Evolutionary conservation across 2,888 invertebrate genomes (phyloP), one percentile per base, ranked within the genome.

Genomic region (Euzophera pinguis): DNA sequence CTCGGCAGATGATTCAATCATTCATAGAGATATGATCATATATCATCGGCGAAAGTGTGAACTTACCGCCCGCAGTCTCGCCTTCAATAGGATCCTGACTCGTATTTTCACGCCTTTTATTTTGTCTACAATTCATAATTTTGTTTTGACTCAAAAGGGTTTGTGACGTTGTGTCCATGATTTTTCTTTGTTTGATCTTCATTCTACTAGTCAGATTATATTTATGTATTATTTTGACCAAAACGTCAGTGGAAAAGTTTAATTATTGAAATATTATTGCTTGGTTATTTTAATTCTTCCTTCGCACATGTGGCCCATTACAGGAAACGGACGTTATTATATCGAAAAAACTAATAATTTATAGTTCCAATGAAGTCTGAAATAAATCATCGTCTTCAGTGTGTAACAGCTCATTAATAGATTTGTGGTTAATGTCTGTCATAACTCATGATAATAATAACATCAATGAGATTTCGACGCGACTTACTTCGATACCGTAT

Each of bases 11-110:
- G 84, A 89, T 87, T 87, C 88, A 84, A 89, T 89, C 88, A 87
- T 86, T 89, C 88, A 88, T 84, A 74, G 68, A 79, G 82, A 83
- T 81, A 85, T 84, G 77, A 85, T 84, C 87, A 78, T 87, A 84
- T 84, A 88, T 88, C 89, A 88, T 85, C 78, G 70, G 83, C 80
- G 76, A 87, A 87, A 85, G 86, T 85, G 85, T 86, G 81, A 85
- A 81, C 76, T 79, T 63, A 61, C 71, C 73, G 72, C 65, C 66
- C 67, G 66, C 59, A 59, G 63, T 64, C 61, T 66, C 69, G 62
- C 69, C 69, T 71, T 79, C 76, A 78, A 84, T 82, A 71, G 73
- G 71, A 73, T 78, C 72, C 70, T 76, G 67, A 60, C 66, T 68
- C 68, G 62, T 74, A 78, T 78, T 72, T 68, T 71, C 72, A 69